Evolutionary conservation across 2,888 invertebrate genomes (phyloP).

Genomic region (Graphium colonna): DNA sequence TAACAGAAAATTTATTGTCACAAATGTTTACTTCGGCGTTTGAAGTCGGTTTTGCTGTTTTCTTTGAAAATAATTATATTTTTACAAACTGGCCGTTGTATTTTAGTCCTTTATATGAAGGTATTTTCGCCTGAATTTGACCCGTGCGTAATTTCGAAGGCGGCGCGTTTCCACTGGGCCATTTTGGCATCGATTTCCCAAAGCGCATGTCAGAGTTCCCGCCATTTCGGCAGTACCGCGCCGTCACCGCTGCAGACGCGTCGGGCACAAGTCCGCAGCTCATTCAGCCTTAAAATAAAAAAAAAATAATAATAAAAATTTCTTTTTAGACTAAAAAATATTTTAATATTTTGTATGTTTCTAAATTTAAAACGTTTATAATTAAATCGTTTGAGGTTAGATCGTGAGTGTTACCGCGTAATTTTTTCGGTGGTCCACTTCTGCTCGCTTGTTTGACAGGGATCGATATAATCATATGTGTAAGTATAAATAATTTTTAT

Average conservation of each 20-base stretch:
- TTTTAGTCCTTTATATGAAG: too few species aligned
- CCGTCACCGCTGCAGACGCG: conserved; percentile 34
- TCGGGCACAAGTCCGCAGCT: conserved; percentile 27
- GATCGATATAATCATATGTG: conserved; percentile 15
- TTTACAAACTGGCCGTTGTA: too few species aligned
- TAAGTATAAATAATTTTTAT: conserved; percentile 16
- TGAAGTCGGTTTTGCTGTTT: too few species aligned
- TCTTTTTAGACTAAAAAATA: background rate
- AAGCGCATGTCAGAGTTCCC: conserved; percentile 70
- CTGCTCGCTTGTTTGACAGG: conserved; percentile 8
- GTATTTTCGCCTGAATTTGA: background rate
- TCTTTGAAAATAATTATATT: too few species aligned
- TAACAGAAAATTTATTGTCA: too few species aligned
- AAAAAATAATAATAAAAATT: conserved; percentile 12
- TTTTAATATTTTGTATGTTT: background rate
- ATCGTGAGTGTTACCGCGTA: conserved; percentile 3
- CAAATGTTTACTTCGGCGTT: too few species aligned
- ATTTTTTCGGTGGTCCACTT: conserved; percentile 6
- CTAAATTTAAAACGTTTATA: background rate
- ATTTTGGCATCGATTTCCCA: conserved; percentile 69
- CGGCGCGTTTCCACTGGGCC: conserved; percentile 35
- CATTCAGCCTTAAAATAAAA: conserved; percentile 29
- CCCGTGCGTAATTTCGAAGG: conserved; percentile 34
- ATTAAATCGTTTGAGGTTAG: background rate
- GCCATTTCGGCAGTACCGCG: conserved; percentile 50